phyloP scores from a whole-genome alignment of 2,113 vertebrate species.

The Kryptolebias marmoratus region DNA sequence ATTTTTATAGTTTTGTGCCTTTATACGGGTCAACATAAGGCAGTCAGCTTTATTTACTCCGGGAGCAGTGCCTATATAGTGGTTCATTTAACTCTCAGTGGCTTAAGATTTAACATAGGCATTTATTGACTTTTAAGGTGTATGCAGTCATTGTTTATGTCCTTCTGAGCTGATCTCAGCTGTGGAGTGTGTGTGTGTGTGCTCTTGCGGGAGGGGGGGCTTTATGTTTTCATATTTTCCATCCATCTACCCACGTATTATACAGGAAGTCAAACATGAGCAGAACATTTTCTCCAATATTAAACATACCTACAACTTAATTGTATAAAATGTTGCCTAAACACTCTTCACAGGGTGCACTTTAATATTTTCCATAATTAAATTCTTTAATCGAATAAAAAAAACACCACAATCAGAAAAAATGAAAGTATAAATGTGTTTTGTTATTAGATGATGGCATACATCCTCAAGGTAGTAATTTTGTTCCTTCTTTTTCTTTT shows the following conservation, averaged over 20 bases:
- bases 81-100: slow-evolving; percentile 12
- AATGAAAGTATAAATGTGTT: too few relatives aligned
- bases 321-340: not conserved
- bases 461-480: too few relatives aligned
- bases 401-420: too few relatives aligned
- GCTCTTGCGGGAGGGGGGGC: too few relatives aligned
- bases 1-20: slow-evolving; percentile 48
- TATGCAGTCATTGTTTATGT: not conserved
- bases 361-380: too few relatives aligned
- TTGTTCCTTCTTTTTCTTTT: too few relatives aligned
- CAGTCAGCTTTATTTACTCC: slow-evolving; percentile 31
- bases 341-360: too few relatives aligned
- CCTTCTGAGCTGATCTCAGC: not conserved
- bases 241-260: not conserved
- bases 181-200: too few relatives aligned
- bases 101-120: slow-evolving; percentile 22
- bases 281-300: not conserved
- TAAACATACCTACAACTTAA: not conserved
- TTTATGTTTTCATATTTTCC: not conserved
- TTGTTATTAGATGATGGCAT: too few relatives aligned
- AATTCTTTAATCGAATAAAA: too few relatives aligned
- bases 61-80: slow-evolving; percentile 16
- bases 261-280: not conserved
- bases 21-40: slow-evolving; percentile 36
- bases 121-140: slow-evolving; percentile 11